Percentiles rank a stretch among this genome's conserved stretches.
phyloP scores from a whole-genome alignment of 2,113 vertebrate species.

The Hymenochirus boettgeri region DNA sequence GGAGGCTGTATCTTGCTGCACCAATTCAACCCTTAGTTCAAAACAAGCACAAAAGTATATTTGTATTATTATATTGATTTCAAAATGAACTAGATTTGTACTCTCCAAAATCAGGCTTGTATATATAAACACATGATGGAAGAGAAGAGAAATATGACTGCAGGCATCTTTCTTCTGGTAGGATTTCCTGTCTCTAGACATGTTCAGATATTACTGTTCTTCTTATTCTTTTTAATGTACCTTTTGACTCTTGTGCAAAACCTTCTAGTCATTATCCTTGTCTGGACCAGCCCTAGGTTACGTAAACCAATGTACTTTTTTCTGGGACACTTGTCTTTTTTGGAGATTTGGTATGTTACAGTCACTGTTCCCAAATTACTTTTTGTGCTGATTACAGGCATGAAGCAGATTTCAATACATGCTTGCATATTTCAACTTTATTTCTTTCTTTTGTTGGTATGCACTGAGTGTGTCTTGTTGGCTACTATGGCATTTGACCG shows the following conservation, averaged over 20 bases:
- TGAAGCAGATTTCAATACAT: slow-evolving; percentile 14
- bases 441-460: slow-evolving; percentile 44
- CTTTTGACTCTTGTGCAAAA: slow-evolving; percentile 46
- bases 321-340: slow-evolving; percentile 40
- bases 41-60: no score
- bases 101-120: no score
- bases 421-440: slow-evolving; percentile 47
- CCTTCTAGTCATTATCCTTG: slow-evolving; percentile 25
- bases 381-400: background rate
- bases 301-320: slow-evolving; percentile 54
- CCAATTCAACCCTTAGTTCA: no score
- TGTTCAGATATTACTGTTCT: slow-evolving; percentile 43
- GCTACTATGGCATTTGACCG: slow-evolving; percentile 49
- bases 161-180: slow-evolving; percentile 34
- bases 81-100: no score
- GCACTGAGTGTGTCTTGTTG: slow-evolving; percentile 45
- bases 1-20: no score
- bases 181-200: slow-evolving; percentile 40
- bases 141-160: background rate
- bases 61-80: no score
- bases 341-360: slow-evolving; percentile 46
- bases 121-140: slow-evolving; percentile 9
- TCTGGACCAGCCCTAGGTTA: slow-evolving; percentile 17
- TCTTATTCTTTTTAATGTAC: slow-evolving; percentile 43
- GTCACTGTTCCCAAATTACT: slow-evolving; percentile 47